Evolutionary conservation across 2,113 vertebrate genomes (phyloP).

Genomic region (Epinephelus fuscoguttatus): DNA sequence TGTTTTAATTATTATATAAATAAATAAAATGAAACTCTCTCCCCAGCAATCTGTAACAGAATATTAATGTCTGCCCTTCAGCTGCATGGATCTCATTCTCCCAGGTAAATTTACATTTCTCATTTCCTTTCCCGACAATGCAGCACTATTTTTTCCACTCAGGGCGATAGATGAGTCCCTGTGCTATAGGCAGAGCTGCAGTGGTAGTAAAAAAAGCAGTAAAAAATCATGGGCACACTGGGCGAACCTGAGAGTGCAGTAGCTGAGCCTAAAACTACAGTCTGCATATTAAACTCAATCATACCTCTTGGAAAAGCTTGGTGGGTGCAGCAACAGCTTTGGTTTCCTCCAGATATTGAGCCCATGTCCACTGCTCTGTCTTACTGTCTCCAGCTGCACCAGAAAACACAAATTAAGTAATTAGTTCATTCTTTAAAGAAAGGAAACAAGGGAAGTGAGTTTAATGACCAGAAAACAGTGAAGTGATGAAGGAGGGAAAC

Average conservation of each 20-base stretch:
- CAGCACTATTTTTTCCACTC: background rate
- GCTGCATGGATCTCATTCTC: constrained; percentile 3
- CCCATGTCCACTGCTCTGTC: constrained; percentile 94
- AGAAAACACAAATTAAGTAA: constrained; percentile 31
- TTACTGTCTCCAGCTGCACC: constrained; percentile 87
- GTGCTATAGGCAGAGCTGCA: constrained; percentile 10
- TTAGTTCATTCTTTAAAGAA: background rate
- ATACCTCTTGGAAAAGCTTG: constrained; percentile 96
- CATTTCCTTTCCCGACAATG: background rate
- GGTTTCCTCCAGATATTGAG: constrained; percentile 92
- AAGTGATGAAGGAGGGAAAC: background rate
- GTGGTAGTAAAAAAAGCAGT: constrained; percentile 10
- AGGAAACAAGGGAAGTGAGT: background rate
- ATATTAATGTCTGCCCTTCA: background rate
- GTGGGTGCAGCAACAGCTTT: constrained; percentile 92
- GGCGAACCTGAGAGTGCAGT: background rate
- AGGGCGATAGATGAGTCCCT: background rate
- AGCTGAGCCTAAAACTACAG: background rate
- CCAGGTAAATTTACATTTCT: constrained; percentile 12
- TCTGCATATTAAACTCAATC: constrained; percentile 12
- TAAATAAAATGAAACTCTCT: constrained; percentile 7
- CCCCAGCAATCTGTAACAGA: background rate
- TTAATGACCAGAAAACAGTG: background rate
- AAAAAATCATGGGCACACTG: background rate
- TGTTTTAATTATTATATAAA: background rate